Evolutionary conservation across 2,888 invertebrate species (phyloP).

Genomic region (Meandrusa payeni): DNA sequence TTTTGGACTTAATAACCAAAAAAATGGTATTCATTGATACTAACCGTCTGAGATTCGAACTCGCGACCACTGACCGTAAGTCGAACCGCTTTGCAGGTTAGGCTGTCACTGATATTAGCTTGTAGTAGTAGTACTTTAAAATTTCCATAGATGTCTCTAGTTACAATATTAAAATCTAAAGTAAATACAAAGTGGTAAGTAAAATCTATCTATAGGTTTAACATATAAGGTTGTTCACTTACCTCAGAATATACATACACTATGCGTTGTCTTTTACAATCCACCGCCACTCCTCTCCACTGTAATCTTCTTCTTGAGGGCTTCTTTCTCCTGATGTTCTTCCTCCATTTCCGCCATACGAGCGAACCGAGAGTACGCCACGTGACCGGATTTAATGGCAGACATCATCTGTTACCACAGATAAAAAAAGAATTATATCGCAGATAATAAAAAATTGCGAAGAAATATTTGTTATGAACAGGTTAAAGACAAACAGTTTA

Average conservation of each 20-base stretch:
- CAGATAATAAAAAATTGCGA: no score
- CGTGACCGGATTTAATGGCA: slow-evolving; percentile 97
- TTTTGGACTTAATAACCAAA: no score
- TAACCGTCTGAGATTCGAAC: no score
- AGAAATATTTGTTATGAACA: no score
- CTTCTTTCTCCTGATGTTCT: slow-evolving; percentile 88
- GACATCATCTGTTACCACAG: slow-evolving; percentile 93
- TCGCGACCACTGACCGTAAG: no score
- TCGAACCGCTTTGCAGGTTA: no score
- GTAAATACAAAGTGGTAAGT: no score
- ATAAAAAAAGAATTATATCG: neutral
- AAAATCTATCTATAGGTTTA: no score
- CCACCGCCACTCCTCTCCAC: slow-evolving; percentile 98
- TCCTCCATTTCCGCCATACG: slow-evolving; percentile 96
- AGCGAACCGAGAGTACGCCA: slow-evolving; percentile 97
- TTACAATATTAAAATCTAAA: neutral
- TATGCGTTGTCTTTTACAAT: slow-evolving; percentile 76
- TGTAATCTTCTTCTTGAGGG: slow-evolving; percentile 88
- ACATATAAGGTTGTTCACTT: no score
- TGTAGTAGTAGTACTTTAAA: neutral
- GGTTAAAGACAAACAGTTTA: no score
- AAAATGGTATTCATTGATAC: no score
- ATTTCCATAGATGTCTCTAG: neutral
- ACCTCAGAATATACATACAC: slow-evolving; percentile 4
- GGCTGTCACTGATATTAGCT: no score